Percentiles rank a stretch among this genome's conserved stretches.
Conservation (phyloP, 2,888 invertebrate species). For the Trachelus tabidus region DNA sequence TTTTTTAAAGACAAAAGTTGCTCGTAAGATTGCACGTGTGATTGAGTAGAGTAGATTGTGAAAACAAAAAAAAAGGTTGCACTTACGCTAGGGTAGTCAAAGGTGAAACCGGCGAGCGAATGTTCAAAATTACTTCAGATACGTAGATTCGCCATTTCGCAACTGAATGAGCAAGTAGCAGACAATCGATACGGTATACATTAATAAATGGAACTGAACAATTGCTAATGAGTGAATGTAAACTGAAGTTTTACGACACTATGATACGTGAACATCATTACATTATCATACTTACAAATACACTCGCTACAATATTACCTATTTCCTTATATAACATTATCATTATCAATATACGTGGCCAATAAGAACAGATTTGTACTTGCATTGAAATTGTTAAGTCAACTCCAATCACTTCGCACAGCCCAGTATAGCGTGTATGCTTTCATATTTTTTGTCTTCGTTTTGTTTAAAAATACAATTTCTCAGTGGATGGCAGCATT, state of each 20-base stretch:
- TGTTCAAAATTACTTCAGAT: background rate
- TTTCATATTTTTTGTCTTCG: slow-evolving; percentile 50
- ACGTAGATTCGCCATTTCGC: background rate
- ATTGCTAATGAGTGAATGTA: slow-evolving; percentile 44
- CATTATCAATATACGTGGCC: slow-evolving; percentile 65
- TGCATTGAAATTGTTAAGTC: slow-evolving; percentile 66
- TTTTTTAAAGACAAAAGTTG: background rate
- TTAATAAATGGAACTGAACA: slow-evolving; percentile 37
- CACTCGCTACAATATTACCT: slow-evolving; percentile 60
- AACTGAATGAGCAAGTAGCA: slow-evolving; percentile 51
- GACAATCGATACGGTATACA: slow-evolving; percentile 29
- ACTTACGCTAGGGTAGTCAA: background rate
- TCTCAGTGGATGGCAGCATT: slow-evolving; percentile 58
- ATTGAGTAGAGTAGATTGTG: background rate
- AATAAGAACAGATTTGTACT: slow-evolving; percentile 67
- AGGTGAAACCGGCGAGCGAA: background rate
- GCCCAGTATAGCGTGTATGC: slow-evolving; percentile 65
- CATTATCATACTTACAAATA: slow-evolving; percentile 59
- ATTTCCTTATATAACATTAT: slow-evolving; percentile 54
- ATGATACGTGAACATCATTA: slow-evolving; percentile 53
- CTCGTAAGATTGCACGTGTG: background rate
- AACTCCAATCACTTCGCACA: slow-evolving; percentile 66
- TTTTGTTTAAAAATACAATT: slow-evolving; percentile 63
- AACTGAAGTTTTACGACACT: slow-evolving; percentile 42
- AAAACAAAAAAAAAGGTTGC: background rate